Percentiles rank a stretch among this genome's conserved stretches.
Evolutionary conservation across 2,888 invertebrate species (phyloP).

Genomic region (Apoda limacodes): DNA sequence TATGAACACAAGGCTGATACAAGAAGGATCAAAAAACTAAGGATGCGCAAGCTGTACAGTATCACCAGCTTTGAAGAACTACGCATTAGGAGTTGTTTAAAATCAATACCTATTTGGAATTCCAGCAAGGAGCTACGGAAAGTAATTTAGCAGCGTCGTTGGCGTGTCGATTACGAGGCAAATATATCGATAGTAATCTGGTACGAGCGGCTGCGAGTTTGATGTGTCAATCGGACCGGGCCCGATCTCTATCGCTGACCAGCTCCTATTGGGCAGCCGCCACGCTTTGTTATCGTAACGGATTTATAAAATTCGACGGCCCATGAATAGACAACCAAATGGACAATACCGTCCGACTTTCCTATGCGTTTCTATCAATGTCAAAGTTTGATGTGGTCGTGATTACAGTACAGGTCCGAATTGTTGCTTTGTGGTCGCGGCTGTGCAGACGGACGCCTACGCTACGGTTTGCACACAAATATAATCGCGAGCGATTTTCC

Average conservation of each 20-base stretch:
- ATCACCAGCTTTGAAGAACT: background rate
- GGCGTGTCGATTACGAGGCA: slow-evolving; percentile 53
- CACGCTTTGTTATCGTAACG: slow-evolving; percentile 62
- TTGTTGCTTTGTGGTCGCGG: slow-evolving; percentile 30
- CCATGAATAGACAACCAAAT: slow-evolving; percentile 33
- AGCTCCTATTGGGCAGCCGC: slow-evolving; percentile 62
- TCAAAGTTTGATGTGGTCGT: background rate
- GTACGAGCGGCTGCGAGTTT: slow-evolving; percentile 41
- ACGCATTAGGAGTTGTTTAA: too few relatives aligned
- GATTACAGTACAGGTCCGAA: background rate
- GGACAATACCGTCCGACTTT: slow-evolving; percentile 36
- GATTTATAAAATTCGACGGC: slow-evolving; percentile 50
- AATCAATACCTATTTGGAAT: slow-evolving; percentile 13
- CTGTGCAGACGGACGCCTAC: slow-evolving; percentile 29
- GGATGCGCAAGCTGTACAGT: background rate
- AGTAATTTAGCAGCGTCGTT: slow-evolving; percentile 40
- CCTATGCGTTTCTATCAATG: slow-evolving; percentile 7
- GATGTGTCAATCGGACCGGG: slow-evolving; percentile 61
- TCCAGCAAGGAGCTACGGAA: background rate
- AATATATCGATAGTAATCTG: slow-evolving; percentile 58
- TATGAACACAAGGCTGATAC: slow-evolving; percentile 9
- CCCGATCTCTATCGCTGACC: slow-evolving; percentile 51
- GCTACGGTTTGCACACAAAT: slow-evolving; percentile 46
- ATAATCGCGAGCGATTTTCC: slow-evolving; percentile 58
- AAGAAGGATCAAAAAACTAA: background rate